A percentile compares a stretch with the other conserved stretches of the same genome.
phyloP scores from a whole-genome alignment of 1,140 invertebrate genomes.

The Ceratitis capitata region DNA sequence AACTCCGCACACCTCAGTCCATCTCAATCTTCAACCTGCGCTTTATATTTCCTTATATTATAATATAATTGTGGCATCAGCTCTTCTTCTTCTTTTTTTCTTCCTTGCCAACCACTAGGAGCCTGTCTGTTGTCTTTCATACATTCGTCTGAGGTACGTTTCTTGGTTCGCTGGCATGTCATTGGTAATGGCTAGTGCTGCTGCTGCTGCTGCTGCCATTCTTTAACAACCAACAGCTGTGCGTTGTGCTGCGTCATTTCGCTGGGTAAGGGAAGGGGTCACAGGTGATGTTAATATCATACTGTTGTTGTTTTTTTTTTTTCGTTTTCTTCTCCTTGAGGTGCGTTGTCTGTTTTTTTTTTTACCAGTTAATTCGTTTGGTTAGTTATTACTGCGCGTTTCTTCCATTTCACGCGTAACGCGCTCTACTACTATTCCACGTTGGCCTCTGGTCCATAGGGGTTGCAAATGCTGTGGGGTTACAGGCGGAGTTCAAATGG shows the following conservation, averaged over 20 bases:
- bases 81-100: neutral
- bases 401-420: slow-evolving; percentile 26
- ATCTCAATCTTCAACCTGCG: neutral
- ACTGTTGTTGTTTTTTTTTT: neutral
- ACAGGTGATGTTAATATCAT: neutral
- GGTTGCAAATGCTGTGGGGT: neutral
- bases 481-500: neutral
- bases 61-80: slow-evolving; percentile 7
- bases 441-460: neutral
- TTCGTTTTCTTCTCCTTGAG: neutral
- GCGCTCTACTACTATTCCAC: neutral
- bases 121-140: slow-evolving; percentile 7
- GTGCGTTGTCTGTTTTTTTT: no score
- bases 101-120: neutral
- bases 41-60: neutral
- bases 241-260: neutral
- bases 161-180: neutral
- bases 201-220: neutral
- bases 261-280: neutral
- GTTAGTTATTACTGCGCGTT: slow-evolving; percentile 26
- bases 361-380: slow-evolving; percentile 25
- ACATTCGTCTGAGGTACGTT: neutral
- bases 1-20: neutral
- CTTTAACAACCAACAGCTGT: slow-evolving; percentile 18
- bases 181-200: neutral